A percentile compares a stretch with the other conserved stretches of the same genome.
Conservation (phyloP, 2,888 invertebrate genomes). For the Endotricha flammealis region DNA sequence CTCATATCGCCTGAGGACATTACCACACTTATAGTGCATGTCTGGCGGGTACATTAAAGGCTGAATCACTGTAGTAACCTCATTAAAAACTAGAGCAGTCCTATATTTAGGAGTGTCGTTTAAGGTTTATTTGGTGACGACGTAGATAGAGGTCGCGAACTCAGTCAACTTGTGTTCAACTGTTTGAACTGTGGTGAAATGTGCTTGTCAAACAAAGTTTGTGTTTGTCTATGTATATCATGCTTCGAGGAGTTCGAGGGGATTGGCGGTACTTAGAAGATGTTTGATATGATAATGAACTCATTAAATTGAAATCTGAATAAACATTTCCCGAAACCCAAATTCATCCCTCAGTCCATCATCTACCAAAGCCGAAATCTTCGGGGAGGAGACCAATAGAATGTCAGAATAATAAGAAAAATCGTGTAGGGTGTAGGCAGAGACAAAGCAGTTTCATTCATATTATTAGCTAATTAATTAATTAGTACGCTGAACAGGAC, state of each 20-base stretch:
- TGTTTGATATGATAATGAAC: no score
- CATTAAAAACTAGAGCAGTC: constrained; percentile 27
- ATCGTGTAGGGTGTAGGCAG: no score
- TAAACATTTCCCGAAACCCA: no score
- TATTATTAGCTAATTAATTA: constrained; percentile 70
- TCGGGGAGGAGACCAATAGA: no score
- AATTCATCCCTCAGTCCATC: no score
- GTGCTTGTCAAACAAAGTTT: constrained; percentile 9
- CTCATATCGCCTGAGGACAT: constrained; percentile 45
- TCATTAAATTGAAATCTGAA: no score
- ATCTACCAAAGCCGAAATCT: no score
- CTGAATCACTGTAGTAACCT: constrained; percentile 33
- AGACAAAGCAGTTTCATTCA: constrained; percentile 17
- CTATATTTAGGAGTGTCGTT: background rate
- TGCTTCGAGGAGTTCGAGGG: constrained; percentile 26
- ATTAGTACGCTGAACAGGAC: constrained; percentile 57
- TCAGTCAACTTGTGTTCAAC: constrained; percentile 6
- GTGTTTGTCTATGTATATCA: constrained; percentile 27
- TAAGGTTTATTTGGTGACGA: background rate
- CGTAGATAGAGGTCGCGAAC: background rate
- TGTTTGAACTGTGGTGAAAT: constrained; percentile 7
- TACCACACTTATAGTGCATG: constrained; percentile 38
- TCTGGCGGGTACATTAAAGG: constrained; percentile 22
- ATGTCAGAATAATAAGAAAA: no score
- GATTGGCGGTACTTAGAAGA: no score